Conservation (phyloP, 2,113 vertebrate species). For the Lonchura striata region DNA sequence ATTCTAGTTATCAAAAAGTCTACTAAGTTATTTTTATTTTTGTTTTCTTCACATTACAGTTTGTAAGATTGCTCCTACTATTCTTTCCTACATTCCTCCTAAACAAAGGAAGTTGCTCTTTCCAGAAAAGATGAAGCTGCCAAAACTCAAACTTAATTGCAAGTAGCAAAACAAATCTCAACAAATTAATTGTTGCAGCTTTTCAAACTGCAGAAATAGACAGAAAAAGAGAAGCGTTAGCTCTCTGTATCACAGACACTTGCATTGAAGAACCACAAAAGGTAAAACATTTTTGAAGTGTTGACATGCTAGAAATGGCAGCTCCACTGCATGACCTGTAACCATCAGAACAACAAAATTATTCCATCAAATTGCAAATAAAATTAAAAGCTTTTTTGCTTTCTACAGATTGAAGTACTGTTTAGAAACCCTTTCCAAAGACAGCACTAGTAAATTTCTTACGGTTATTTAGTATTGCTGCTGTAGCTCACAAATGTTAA, state of each 20-base stretch:
- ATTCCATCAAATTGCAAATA: background rate
- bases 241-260: background rate
- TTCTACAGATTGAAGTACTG: background rate
- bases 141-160: background rate
- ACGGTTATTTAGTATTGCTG: background rate
- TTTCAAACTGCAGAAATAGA: background rate
- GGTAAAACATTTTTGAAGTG: background rate
- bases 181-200: background rate
- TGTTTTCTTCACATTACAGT: background rate
- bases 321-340: background rate
- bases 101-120: background rate
- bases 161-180: background rate
- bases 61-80: background rate
- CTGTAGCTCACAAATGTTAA: background rate
- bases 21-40: background rate
- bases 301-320: background rate
- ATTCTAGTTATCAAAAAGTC: background rate
- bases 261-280: background rate
- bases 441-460: background rate
- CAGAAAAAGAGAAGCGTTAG: background rate
- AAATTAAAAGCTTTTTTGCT: background rate
- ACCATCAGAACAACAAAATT: background rate
- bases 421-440: background rate
- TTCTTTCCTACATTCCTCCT: background rate
- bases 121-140: background rate